phyloP scores from a whole-genome alignment of 2,888 invertebrate genomes.

The Cancer borealis region DNA sequence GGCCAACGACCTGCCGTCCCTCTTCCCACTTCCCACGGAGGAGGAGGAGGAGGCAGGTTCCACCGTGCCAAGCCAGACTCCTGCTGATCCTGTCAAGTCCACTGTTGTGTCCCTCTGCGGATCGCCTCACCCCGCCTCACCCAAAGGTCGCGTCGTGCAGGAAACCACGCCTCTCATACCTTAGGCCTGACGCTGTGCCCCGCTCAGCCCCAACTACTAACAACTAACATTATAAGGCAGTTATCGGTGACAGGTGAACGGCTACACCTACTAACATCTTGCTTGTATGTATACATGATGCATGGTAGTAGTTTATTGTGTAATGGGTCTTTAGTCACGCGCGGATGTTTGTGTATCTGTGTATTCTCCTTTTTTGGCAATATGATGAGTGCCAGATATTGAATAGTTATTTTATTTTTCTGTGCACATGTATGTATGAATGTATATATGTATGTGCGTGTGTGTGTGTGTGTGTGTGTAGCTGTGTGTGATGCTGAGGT shows the following conservation, averaged over 20 bases:
- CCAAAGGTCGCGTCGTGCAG: not conserved
- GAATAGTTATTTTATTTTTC: not conserved
- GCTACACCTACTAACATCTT: not conserved
- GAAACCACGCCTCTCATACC: conserved; percentile 42
- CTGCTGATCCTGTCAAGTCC: not conserved
- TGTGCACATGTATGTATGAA: not conserved
- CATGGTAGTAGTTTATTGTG: not conserved
- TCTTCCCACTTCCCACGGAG: not conserved
- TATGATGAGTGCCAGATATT: conserved; percentile 1
- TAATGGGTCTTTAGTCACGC: not conserved
- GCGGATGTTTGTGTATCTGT: not conserved
- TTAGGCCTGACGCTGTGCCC: not conserved
- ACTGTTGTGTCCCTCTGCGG: not conserved
- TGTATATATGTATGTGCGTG: not conserved
- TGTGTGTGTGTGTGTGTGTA: not conserved
- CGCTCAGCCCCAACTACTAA: not conserved
- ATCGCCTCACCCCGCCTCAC: not conserved
- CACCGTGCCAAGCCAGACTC: not conserved
- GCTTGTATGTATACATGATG: not conserved
- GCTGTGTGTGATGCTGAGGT: not conserved
- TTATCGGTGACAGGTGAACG: not conserved
- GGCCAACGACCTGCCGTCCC: not conserved
- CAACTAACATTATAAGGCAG: not conserved
- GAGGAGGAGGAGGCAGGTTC: not conserved
- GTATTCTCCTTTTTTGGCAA: not conserved